Conservation (phyloP, 2,113 vertebrate species). For the Callipepla californica region DNA sequence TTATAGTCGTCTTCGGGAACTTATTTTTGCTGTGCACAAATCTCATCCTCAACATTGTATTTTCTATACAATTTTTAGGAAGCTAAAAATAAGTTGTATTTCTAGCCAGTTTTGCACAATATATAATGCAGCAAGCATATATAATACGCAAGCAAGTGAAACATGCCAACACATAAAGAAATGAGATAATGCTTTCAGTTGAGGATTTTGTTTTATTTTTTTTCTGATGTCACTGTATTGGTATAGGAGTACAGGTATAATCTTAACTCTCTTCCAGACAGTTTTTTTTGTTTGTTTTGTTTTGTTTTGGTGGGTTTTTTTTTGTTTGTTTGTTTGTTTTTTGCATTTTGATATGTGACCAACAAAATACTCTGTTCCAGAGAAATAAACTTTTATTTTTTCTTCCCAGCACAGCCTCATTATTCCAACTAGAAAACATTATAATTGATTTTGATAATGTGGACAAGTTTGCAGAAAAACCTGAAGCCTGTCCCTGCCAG, state of each 20-base stretch:
- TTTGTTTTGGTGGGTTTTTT: too few relatives aligned
- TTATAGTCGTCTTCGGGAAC: neutral
- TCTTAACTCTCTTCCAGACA: conserved; percentile 31
- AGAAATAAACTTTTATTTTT: conserved; percentile 21
- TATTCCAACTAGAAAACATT: neutral
- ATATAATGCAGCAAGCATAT: neutral
- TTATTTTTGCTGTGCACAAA: neutral
- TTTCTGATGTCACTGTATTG: neutral
- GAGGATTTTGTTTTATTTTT: neutral
- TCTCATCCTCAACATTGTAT: neutral
- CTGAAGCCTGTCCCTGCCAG: neutral
- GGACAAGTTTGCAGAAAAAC: neutral
- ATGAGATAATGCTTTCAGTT: neutral
- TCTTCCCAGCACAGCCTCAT: neutral
- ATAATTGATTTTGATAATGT: neutral
- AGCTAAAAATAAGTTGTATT: neutral
- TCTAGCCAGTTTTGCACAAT: neutral
- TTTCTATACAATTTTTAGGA: neutral
- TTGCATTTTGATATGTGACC: conserved; percentile 19
- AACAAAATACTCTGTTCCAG: conserved; percentile 10
- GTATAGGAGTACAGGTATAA: neutral
- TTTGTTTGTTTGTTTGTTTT: neutral
- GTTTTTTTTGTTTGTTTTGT: neutral
- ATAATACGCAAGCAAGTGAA: neutral
- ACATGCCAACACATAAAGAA: neutral